A percentile compares a stretch with the other conserved stretches of the same genome.
phyloP scores from a whole-genome alignment of 2,888 invertebrate genomes.

The Acleris cristana region DNA sequence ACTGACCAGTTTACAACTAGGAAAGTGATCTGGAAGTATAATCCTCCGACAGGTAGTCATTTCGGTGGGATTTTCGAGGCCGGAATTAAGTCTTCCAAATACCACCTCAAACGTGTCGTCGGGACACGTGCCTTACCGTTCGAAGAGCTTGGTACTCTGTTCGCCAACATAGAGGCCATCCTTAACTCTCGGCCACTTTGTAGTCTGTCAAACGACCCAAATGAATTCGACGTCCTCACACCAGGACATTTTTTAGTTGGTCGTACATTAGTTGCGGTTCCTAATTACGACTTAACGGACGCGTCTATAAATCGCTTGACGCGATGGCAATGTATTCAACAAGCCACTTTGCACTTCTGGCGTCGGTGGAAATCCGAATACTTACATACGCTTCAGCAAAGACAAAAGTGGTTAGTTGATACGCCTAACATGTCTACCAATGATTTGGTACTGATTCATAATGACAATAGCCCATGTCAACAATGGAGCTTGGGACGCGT shows the following conservation, averaged over 20 bases:
- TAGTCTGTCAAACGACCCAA: background rate
- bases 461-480: background rate
- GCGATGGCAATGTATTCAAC: conserved; percentile 17
- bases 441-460: background rate
- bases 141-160: too few species aligned
- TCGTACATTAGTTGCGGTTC: too few species aligned
- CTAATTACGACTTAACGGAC: conserved; percentile 1
- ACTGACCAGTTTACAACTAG: too few species aligned
- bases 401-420: conserved; percentile 9
- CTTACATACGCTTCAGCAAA: conserved; percentile 10
- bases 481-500: conserved; percentile 17
- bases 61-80: too few species aligned
- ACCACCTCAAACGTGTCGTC: too few species aligned
- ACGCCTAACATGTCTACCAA: background rate
- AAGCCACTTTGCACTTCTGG: conserved; percentile 13
- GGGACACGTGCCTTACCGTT: too few species aligned
- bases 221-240: conserved; percentile 7
- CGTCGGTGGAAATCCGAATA: conserved; percentile 2
- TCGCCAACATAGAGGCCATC: background rate
- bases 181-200: background rate
- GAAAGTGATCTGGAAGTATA: too few species aligned
- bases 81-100: too few species aligned
- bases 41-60: too few species aligned
- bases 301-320: conserved; percentile 1
- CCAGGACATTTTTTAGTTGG: conserved; percentile 14